Base-by-base conservation (phyloP, 1,140 invertebrate genomes). In the Daktulosphaira vitifoliae region DNA sequence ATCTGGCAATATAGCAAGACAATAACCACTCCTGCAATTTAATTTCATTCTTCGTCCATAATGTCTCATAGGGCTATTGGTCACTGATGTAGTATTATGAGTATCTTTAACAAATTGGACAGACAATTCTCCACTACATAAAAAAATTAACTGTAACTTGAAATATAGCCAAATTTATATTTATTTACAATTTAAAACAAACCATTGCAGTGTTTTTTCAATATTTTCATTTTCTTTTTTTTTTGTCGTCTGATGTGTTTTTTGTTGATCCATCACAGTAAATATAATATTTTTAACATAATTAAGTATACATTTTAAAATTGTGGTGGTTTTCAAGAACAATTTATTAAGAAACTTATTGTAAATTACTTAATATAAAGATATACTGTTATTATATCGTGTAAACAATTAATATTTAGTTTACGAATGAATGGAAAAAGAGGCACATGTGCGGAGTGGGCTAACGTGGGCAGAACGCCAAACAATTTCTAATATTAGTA, bases 21-120 rank as follows among this genome's bases (percentile, higher is more conserved):
- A 78, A 69, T 77, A 80, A 3, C 79, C 80, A 2, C 79, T 82
- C 65, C 78, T 73, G 67, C 78, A 82, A 69, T 77, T 79, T 3
- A 84, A 71, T 70, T 79, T 78, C 74, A 82, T 80, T 69, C 70
- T 67, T 23, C 53, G 64, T 13, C 71, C 71, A 65, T 71, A 72
- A 39, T 71, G 68, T 37, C 46, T 59, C 1, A 51, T 33, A 13
- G 6, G 11, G n/a, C 9, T 16, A n/a, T n/a, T 1, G 13, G 18
- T 22, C 2, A 20, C 7, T 44, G 39, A 7, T 44, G 39, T 44
- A 4, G 5, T 26, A 46, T 46, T 62, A 26, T 48, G 42, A 22
- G 15, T 29, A 8, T 62, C 26, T 8, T 20, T 7, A 6, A 37
- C 22, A 25, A 4, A 46, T 18, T 33, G n/a, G 26, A 2, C 5